phyloP scores from a whole-genome alignment of 2,797 vertebrate genomes.

The Falco naumanni region DNA sequence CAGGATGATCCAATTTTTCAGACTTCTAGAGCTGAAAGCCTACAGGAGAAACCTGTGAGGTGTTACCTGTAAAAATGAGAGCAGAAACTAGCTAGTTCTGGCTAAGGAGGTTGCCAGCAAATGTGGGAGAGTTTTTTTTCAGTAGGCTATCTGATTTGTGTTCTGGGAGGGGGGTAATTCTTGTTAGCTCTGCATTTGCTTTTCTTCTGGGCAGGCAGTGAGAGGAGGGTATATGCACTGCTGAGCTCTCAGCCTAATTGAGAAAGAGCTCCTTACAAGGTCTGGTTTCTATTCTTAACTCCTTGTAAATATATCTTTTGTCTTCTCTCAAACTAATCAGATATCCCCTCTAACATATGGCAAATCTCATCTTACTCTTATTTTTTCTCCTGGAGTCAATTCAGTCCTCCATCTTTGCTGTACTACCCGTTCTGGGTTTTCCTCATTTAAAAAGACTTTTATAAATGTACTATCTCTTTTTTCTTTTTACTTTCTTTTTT shows the following conservation, averaged over 20 bases:
- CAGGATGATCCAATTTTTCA: not conserved
- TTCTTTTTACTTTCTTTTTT: too few relatives aligned
- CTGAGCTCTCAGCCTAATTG: not conserved
- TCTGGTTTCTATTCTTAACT: not conserved
- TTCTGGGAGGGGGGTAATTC: not conserved
- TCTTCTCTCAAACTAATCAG: not conserved
- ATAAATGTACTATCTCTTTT: not conserved
- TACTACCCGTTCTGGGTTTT: not conserved
- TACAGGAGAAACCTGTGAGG: not conserved
- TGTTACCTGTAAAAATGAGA: not conserved
- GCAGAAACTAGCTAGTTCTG: not conserved
- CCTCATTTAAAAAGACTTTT: not conserved
- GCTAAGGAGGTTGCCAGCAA: not conserved
- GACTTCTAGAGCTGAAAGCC: not conserved
- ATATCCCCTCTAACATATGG: not conserved
- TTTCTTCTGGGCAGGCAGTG: not conserved
- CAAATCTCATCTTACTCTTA: not conserved
- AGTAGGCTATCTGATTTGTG: not conserved
- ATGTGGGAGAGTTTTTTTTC: not conserved
- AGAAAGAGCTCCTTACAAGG: not conserved
- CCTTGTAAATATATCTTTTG: not conserved
- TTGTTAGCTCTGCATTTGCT: not conserved
- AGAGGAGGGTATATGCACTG: not conserved
- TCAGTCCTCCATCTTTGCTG: not conserved
- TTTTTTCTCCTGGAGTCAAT: not conserved